Conservation (phyloP, 2,888 invertebrate genomes). For the Parnassius smintheus region DNA sequence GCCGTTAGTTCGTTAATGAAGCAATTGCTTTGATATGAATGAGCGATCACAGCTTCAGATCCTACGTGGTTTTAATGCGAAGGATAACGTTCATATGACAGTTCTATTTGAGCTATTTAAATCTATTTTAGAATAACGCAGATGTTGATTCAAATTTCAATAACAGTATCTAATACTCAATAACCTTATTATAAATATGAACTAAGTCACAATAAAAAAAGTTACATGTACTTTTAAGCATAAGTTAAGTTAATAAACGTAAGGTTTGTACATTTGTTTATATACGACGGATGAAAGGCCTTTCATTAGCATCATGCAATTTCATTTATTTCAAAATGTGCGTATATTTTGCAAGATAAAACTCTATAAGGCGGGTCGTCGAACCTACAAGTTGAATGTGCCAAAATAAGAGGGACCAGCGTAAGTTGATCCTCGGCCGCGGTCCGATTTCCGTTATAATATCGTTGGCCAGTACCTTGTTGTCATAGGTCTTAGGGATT, state of each 20-base stretch:
- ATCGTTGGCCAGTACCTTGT: constrained; percentile 31
- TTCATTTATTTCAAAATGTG: constrained; percentile 18
- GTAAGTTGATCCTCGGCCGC: constrained; percentile 27
- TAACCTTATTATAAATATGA: no score
- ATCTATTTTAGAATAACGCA: no score
- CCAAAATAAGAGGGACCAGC: constrained; percentile 32
- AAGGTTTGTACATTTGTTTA: background rate
- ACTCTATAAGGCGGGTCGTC: constrained; percentile 23
- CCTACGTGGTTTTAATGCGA: no score
- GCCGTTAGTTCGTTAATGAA: constrained; percentile 8
- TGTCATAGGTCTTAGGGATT: constrained; percentile 37
- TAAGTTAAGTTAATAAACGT: background rate
- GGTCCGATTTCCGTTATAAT: constrained; percentile 33
- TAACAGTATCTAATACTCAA: no score
- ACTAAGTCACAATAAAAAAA: no score
- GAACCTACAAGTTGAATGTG: constrained; percentile 33
- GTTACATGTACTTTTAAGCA: background rate
- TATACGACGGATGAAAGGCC: background rate
- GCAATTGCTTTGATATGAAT: constrained; percentile 2
- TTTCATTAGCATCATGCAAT: constrained; percentile 14
- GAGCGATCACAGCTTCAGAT: constrained; percentile 1
- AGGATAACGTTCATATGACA: no score
- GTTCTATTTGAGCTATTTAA: no score
- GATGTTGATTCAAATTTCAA: no score
- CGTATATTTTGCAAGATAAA: constrained; percentile 27